Conservation (phyloP, 1,140 invertebrate genomes). For the Mesaphorura yosii region DNA sequence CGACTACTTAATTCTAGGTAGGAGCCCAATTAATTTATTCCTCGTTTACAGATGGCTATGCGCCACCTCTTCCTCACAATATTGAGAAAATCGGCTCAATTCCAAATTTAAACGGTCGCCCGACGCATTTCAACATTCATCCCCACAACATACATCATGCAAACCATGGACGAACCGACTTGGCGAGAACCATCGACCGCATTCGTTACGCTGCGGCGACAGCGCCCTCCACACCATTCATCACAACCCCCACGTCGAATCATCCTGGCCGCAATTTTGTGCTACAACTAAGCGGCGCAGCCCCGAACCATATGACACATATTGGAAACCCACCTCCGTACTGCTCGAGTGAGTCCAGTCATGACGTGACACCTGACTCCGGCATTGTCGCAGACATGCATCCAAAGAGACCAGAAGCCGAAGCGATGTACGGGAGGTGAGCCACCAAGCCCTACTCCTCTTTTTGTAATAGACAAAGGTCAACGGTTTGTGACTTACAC, state of each 20-base stretch:
- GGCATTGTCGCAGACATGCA: constrained; percentile 31
- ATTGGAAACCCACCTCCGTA: constrained; percentile 30
- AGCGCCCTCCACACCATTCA: constrained; percentile 25
- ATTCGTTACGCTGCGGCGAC: constrained; percentile 27
- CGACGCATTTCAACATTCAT: constrained; percentile 26
- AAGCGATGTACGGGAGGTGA: no score
- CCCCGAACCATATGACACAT: constrained; percentile 21
- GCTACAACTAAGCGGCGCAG: constrained; percentile 23
- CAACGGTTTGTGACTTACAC: no score
- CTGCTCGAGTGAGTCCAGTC: constrained; percentile 30
- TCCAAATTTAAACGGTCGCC: constrained; percentile 27
- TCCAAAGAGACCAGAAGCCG: constrained; percentile 29
- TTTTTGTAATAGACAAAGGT: no score
- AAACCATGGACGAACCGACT: constrained; percentile 23
- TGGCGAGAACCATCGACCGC: constrained; percentile 29
- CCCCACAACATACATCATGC: constrained; percentile 24
- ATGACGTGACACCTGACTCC: constrained; percentile 30
- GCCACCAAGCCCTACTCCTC: no score
- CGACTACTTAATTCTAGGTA: background rate
- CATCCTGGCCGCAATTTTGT: constrained; percentile 30
- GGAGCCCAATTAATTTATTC: background rate
- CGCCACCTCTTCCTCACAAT: constrained; percentile 26
- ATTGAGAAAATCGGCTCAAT: constrained; percentile 32
- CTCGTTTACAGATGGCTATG: constrained; percentile 1
- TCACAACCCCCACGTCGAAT: constrained; percentile 18